Evolutionary conservation across 2,888 invertebrate species (phyloP).

Genomic region (Alviniconcha strummeri): DNA sequence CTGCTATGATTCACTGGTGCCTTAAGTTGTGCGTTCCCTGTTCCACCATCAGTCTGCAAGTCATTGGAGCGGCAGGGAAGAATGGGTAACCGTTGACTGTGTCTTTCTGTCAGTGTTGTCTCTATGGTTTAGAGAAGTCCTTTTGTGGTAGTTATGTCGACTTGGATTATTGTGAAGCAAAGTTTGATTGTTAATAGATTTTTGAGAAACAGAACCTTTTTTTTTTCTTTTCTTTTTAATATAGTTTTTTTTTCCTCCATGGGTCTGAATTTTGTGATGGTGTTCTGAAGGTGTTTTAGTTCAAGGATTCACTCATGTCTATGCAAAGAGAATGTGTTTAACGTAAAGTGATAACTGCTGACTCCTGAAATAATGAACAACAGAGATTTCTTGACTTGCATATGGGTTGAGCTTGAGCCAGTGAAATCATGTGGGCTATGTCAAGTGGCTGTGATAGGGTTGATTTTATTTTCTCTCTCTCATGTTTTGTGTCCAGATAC

Average conservation of each 20-base stretch:
- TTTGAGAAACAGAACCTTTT: background rate
- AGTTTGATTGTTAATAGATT: too few species aligned
- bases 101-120: too few species aligned
- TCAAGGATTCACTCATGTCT: background rate
- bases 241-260: background rate
- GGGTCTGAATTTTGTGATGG: background rate
- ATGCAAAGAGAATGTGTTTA: background rate
- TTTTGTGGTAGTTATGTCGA: too few species aligned
- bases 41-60: background rate
- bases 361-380: too few species aligned
- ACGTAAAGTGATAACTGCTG: too few species aligned
- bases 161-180: too few species aligned
- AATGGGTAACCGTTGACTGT: background rate
- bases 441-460: constrained; percentile 21
- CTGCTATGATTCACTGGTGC: too few species aligned
- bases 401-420: background rate
- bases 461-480: constrained; percentile 3
- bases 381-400: background rate
- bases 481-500: too few species aligned
- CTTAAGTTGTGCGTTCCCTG: constrained; percentile 1
- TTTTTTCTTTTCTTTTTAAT: background rate
- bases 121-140: too few species aligned
- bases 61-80: background rate
- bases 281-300: background rate
- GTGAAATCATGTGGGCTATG: constrained; percentile 11